These are phyloP conservation scores for Crotophaga sulcirostris DNA, from an alignment of 2,113 vertebrate genomes.

Conservation along the genomic window DNA sequence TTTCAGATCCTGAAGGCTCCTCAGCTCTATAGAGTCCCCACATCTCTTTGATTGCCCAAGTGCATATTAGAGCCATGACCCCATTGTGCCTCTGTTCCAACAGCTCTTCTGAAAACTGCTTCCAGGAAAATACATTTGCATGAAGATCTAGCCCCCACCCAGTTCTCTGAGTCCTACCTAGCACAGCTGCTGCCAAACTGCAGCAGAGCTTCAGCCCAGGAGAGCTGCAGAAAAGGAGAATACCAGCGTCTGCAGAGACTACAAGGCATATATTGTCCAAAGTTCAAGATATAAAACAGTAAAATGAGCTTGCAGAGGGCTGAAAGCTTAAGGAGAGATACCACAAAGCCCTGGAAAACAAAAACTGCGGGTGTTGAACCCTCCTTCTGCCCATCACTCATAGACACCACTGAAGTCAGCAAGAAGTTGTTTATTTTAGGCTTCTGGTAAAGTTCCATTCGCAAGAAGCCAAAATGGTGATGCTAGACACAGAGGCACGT, in stretches of 20 bases:
- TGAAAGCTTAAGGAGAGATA: not conserved
- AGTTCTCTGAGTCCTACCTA: not conserved
- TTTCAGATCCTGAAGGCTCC: not conserved
- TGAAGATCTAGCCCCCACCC: not conserved
- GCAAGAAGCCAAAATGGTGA: constrained; percentile 13
- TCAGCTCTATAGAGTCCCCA: not conserved
- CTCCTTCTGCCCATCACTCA: not conserved
- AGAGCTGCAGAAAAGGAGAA: not conserved
- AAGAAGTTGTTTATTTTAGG: not conserved
- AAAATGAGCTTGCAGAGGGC: not conserved
- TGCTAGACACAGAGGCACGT: not conserved
- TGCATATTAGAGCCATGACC: not conserved
- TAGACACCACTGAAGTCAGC: not conserved
- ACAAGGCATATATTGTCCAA: not conserved
- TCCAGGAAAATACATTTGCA: not conserved
- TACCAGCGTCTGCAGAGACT: not conserved
- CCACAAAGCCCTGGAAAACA: not conserved
- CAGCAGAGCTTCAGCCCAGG: not conserved
- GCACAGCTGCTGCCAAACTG: not conserved
- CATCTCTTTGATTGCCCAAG: not conserved
- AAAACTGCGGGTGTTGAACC: not conserved
- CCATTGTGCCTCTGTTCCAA: not conserved
- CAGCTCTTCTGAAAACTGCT: not conserved
- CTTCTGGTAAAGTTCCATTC: not conserved
- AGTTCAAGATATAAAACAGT: not conserved